Base-by-base conservation (phyloP, 2,888 invertebrate species). In the Drosophila fulvimacula region DNA sequence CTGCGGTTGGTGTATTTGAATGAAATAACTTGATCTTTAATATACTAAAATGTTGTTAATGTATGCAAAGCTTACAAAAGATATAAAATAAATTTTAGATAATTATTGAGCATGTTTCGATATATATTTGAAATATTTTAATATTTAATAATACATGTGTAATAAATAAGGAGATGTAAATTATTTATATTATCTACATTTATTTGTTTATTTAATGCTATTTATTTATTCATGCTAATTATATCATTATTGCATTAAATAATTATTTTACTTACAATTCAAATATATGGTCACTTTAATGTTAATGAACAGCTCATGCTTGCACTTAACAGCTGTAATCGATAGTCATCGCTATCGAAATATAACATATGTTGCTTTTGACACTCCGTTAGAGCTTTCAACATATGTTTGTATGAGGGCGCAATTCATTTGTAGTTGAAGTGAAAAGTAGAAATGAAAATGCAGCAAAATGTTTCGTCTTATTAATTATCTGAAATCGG, bases 261-360 rank as follows among this genome's bases (percentile, higher is more conserved):
- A 24, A 24, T 11, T 17, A 1, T n/a, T 11, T 19, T 19, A 10
- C 2, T 41, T 21, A 7, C 24, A 38, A 27, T 34, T 42, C 6
- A 41, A 21, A 42, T 21, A 1, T 4, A 10, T 10, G 19, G 9
- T 3, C 7, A 9, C 2, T 13, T 42, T 15, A 0, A 0, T 32
- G 9, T 30, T 38, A 53, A n/a, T 42, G 41, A 42, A 34, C 32
- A 56, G 42, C 17, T 9, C 13, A 34, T 2, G 41, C 11, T 21
- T 55, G n/a, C 21, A n/a, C 6, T 42, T 44, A 11, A 56, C 56
- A 56, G 34, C 17, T 17, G 21, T 0, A 1, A 42, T 56, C 55
- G 42, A 56, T 56, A 55, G 1, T 7, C 11, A 21, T 32, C n/a
- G 32, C 13, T 7, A 3, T n/a, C 30, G 32, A 21, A 2, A 32